Percentiles rank a stretch among this genome's conserved stretches.
Evolutionary conservation across 2,888 invertebrate species (phyloP).

Genomic region (Branchipolynoe longqiensis): DNA sequence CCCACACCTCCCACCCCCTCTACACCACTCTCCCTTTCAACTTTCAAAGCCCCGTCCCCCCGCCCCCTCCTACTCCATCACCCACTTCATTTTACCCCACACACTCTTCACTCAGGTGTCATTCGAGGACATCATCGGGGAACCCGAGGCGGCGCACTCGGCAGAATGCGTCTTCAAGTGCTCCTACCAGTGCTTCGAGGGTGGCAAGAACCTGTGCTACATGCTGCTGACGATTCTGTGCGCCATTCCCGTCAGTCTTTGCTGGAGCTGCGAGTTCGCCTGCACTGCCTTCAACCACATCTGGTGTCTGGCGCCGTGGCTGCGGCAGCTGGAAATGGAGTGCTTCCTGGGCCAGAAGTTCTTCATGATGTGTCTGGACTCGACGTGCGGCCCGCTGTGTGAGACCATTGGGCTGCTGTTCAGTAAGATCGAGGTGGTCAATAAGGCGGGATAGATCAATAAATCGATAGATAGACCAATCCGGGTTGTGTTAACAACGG

Average conservation of each 20-base stretch:
- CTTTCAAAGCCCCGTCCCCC: too few relatives aligned
- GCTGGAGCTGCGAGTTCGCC: constrained; percentile 81
- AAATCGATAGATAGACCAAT: not conserved
- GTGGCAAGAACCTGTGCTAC: constrained; percentile 87
- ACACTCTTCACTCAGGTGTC: constrained; percentile 84
- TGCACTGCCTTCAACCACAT: constrained; percentile 86
- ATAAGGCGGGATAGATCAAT: constrained; percentile 21
- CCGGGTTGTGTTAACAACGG: too few relatives aligned
- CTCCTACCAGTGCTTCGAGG: constrained; percentile 86
- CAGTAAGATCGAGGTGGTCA: constrained; percentile 23
- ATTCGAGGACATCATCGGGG: constrained; percentile 71
- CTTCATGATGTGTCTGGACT: constrained; percentile 83
- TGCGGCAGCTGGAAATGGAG: constrained; percentile 86
- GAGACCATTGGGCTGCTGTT: constrained; percentile 50
- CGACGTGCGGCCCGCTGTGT: constrained; percentile 84
- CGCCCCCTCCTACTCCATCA: too few relatives aligned
- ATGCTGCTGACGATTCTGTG: constrained; percentile 86
- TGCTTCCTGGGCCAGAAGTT: constrained; percentile 83
- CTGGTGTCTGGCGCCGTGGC: constrained; percentile 88
- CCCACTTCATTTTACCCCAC: not conserved
- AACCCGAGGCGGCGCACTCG: constrained; percentile 71
- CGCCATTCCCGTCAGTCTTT: constrained; percentile 86
- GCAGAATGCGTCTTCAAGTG: constrained; percentile 88
- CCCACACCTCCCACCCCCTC: too few relatives aligned
- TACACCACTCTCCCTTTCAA: too few relatives aligned